These are phyloP conservation scores for Euura saliciscinereae DNA, from an alignment of 1,140 invertebrate genomes.

Conservation along the genomic window DNA sequence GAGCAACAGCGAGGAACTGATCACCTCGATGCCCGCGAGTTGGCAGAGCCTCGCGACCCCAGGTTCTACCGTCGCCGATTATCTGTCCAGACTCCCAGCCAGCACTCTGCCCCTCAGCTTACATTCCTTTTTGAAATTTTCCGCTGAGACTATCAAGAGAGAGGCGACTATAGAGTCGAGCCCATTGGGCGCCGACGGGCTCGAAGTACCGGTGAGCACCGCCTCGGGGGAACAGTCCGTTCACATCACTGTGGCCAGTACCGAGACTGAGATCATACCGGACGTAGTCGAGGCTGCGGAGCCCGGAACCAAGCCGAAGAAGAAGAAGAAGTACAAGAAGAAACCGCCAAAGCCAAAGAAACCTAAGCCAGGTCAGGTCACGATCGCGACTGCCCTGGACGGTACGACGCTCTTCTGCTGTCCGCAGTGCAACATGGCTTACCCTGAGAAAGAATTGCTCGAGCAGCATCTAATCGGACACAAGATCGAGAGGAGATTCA, in stretches of 20 bases:
- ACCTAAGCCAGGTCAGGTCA: slow-evolving; percentile 74
- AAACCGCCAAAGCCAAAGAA: slow-evolving; percentile 76
- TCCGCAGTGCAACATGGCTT: slow-evolving; percentile 80
- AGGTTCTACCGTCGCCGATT: slow-evolving; percentile 79
- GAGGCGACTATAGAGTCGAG: slow-evolving; percentile 61
- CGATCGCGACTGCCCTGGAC: slow-evolving; percentile 74
- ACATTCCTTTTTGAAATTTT: slow-evolving; percentile 67
- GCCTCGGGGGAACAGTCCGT: slow-evolving; percentile 49
- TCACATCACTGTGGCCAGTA: slow-evolving; percentile 53
- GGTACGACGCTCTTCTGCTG: slow-evolving; percentile 77
- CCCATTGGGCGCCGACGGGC: slow-evolving; percentile 53
- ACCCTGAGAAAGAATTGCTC: slow-evolving; percentile 75
- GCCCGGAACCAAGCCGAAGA: slow-evolving; percentile 64
- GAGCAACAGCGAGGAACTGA: slow-evolving; percentile 46
- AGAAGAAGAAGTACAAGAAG: slow-evolving; percentile 82
- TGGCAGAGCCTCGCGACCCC: slow-evolving; percentile 77
- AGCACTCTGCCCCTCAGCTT: slow-evolving; percentile 59
- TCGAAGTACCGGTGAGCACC: slow-evolving; percentile 49
- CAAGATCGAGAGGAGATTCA: slow-evolving; percentile 75
- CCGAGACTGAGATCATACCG: slow-evolving; percentile 59
- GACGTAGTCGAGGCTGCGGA: slow-evolving; percentile 59
- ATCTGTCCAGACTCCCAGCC: slow-evolving; percentile 73
- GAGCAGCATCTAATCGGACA: slow-evolving; percentile 78
- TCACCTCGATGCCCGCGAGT: slow-evolving; percentile 53
- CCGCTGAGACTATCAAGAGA: slow-evolving; percentile 63